These are phyloP conservation scores for Lobophora halterata DNA, from an alignment of 2,888 invertebrate species.

Conservation along the genomic window DNA sequence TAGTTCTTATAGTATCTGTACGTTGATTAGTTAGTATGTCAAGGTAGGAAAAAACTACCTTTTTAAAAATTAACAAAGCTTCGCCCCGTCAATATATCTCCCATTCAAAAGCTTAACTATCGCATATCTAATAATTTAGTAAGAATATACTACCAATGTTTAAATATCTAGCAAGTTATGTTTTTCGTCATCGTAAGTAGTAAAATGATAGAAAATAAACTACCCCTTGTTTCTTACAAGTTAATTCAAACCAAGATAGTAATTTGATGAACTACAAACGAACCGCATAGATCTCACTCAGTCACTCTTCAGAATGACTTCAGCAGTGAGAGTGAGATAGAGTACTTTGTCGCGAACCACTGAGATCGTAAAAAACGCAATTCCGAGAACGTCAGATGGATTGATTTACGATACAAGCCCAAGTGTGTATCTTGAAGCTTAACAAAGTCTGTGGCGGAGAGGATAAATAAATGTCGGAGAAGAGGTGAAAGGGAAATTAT, in stretches of 20 bases:
- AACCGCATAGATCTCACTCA: constrained; percentile 7
- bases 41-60: no score
- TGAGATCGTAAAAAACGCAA: constrained; percentile 54
- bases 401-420: constrained; percentile 61
- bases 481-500: background rate
- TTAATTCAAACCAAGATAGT: constrained; percentile 18
- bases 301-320: constrained; percentile 3
- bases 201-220: no score
- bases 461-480: background rate
- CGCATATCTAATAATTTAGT: no score
- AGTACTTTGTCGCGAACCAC: constrained; percentile 13
- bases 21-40: no score
- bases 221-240: constrained; percentile 5
- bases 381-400: constrained; percentile 55
- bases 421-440: constrained; percentile 41
- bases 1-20: no score
- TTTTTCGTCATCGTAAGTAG: no score
- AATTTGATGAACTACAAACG: constrained; percentile 9
- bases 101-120: no score
- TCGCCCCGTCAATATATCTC: no score
- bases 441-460: constrained; percentile 19
- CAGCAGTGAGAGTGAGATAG: constrained; percentile 12
- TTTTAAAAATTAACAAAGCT: no score
- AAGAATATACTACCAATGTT: no score
- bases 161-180: no score